phyloP scores from a whole-genome alignment of 2,113 vertebrate species.

The Gadus chalcogrammus region DNA sequence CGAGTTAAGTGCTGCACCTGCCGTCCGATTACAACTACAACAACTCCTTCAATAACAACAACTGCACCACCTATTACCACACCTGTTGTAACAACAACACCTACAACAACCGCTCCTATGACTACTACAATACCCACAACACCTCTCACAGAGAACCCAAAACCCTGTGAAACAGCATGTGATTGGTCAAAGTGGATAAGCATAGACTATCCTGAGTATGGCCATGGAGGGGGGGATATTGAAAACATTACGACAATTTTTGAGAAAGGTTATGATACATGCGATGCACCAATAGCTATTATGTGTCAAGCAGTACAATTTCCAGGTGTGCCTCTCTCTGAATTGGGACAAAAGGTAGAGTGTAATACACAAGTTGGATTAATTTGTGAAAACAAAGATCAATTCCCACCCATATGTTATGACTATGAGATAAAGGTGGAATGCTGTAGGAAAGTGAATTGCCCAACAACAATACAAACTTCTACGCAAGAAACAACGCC shows the following conservation, averaged over 20 bases:
- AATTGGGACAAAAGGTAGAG: conserved; percentile 51
- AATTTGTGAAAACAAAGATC: conserved; percentile 63
- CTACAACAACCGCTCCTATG: background rate
- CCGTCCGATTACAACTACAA: background rate
- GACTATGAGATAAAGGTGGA: conserved; percentile 58
- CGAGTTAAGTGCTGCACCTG: conserved; percentile 24
- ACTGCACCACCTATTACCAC: background rate
- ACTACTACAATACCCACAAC: background rate
- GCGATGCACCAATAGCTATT: conserved; percentile 49
- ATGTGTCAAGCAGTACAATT: conserved; percentile 51
- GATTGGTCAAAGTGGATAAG: conserved; percentile 58
- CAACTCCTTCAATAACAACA: background rate
- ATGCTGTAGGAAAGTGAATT: conserved; percentile 45
- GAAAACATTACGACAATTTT: conserved; percentile 54
- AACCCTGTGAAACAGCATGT: conserved; percentile 26
- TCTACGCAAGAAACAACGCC: background rate
- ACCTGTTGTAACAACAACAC: background rate
- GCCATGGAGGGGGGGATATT: conserved; percentile 48
- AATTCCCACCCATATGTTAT: conserved; percentile 58
- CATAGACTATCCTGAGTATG: conserved; percentile 55
- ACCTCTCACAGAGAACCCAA: background rate
- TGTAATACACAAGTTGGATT: conserved; percentile 59
- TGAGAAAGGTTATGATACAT: conserved; percentile 46
- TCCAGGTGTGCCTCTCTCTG: conserved; percentile 22
- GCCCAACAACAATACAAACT: conserved; percentile 4